Evolutionary conservation across 2,113 vertebrate species (phyloP), one percentile per base, ranked within the genome.

Genomic region (Hippocampus mohnikei): DNA sequence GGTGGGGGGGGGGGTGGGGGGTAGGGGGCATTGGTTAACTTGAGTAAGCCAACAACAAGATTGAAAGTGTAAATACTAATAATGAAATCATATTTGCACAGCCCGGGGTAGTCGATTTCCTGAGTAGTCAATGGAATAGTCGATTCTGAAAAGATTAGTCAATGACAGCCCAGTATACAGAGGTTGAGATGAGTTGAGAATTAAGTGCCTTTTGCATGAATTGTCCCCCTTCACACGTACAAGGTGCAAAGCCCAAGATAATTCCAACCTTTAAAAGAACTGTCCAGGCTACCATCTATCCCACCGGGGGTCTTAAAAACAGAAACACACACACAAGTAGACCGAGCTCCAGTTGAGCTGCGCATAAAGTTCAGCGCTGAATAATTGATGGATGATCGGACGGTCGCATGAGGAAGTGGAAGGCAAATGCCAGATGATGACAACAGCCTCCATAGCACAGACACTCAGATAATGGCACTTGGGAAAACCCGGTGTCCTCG

Each of bases 321-420:
- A 62, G 3, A 21, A 2, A 11, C 20, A 62, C 72, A 7, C 52
- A 11, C 52, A 53, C 50, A 63, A 18, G 63, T 60, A 5, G 46
- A 67, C 48, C n/a, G 18, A 55, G 46, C 50, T 64, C 62, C 74
- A 81, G 86, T 44, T 52, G 74, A 88, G 74, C 85, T 53, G 81
- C 74, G 55, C 56, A 53, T 89, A 90, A 92, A 92, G 88, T 89
- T 92, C 91, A 92, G 42, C 29, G 80, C 74, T 92, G 86, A 92
- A 92, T 92, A 90, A 92, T 91, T 91, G 80, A 92, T 91, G 46
- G 64, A 55, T 82, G 63, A 79, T 81, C 77, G 87, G 83, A 79
- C 70, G 82, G 81, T 84, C 81, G 73, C 8, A 2, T 76, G 77
- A 84, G 82, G 78, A 79, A 71, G 81, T 61, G 67, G 82, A 79